Percentiles rank a stretch among this genome's conserved stretches.
phyloP scores from a whole-genome alignment of 2,113 vertebrate genomes.

The Plotosus lineatus region DNA sequence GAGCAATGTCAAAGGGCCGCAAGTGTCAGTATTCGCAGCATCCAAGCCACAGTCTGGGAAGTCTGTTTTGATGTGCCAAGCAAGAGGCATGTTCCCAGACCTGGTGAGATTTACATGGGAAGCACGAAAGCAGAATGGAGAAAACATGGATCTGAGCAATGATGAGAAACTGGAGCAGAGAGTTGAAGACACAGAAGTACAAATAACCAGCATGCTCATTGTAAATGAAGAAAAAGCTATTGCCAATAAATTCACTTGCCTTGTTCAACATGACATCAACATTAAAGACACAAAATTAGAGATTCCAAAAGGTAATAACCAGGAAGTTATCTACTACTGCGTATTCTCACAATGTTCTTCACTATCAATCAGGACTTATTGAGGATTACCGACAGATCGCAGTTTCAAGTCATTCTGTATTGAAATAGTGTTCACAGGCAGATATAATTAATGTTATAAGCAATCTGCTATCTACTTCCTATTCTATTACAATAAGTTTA shows the following conservation, averaged over 20 bases:
- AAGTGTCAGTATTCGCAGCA: not conserved
- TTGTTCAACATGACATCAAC: conserved; percentile 5
- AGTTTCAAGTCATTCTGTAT: not conserved
- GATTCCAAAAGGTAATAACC: conserved; percentile 13
- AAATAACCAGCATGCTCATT: conserved; percentile 43
- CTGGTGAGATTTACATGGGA: conserved; percentile 46
- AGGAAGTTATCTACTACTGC: not conserved
- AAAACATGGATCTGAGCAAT: fast-evolving
- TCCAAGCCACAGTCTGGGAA: not conserved
- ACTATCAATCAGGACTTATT: not conserved
- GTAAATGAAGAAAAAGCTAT: not conserved
- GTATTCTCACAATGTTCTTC: not conserved
- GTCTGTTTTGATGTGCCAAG: conserved; percentile 38
- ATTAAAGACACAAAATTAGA: fast-evolving
- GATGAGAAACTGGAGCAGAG: not conserved
- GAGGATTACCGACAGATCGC: not conserved
- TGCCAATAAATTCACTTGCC: not conserved
- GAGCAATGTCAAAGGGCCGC: not conserved
- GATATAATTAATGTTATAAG: not conserved
- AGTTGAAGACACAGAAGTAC: not conserved
- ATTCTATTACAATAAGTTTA: too few species aligned
- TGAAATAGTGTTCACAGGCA: not conserved
- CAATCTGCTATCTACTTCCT: too few species aligned
- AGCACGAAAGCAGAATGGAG: fast-evolving
- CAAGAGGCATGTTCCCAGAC: conserved; percentile 47